Percentiles rank a stretch among this genome's conserved stretches.
These are phyloP conservation scores for Melanotaenia trifasciata DNA, from an alignment of 2,797 vertebrate genomes.

Conservation along the genomic window DNA sequence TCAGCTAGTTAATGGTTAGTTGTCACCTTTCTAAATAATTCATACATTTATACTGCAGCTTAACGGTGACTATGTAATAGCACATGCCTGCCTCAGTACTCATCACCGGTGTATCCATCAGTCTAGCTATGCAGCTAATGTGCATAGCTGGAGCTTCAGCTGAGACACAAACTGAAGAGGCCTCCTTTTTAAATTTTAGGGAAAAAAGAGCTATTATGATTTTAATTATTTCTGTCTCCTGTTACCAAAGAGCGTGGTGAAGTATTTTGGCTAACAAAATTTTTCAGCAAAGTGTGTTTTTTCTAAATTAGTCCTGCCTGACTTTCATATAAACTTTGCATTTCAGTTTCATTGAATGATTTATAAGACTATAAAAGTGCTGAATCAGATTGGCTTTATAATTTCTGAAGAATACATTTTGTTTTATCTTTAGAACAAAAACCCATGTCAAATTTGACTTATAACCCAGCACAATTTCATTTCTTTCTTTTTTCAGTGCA, in stretches of 20 bases:
- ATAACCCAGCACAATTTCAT: not conserved
- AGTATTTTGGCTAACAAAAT: not conserved
- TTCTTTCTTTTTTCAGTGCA: not conserved
- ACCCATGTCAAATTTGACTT: constrained; percentile 15
- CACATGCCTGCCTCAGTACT: not conserved
- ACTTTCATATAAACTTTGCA: constrained; percentile 5
- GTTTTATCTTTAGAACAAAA: constrained; percentile 11
- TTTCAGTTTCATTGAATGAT: constrained; percentile 20
- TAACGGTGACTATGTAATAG: not conserved
- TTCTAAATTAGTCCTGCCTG: constrained; percentile 5
- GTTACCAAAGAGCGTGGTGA: not conserved
- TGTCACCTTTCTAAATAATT: not conserved
- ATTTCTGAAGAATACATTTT: constrained; percentile 12
- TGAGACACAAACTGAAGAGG: not conserved
- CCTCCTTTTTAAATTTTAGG: not conserved
- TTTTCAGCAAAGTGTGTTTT: constrained; percentile 19
- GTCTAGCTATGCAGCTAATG: not conserved
- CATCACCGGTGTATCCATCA: not conserved
- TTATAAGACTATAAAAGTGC: constrained; percentile 27
- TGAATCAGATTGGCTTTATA: constrained; percentile 32
- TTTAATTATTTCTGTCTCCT: not conserved
- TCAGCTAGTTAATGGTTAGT: not conserved
- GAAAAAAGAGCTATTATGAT: not conserved
- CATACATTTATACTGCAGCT: not conserved
- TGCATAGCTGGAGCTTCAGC: not conserved